Percentiles rank a stretch among this genome's conserved stretches.
These are phyloP conservation scores for Etheostoma cragini DNA, from an alignment of 2,113 vertebrate species.

Conservation along the genomic window DNA sequence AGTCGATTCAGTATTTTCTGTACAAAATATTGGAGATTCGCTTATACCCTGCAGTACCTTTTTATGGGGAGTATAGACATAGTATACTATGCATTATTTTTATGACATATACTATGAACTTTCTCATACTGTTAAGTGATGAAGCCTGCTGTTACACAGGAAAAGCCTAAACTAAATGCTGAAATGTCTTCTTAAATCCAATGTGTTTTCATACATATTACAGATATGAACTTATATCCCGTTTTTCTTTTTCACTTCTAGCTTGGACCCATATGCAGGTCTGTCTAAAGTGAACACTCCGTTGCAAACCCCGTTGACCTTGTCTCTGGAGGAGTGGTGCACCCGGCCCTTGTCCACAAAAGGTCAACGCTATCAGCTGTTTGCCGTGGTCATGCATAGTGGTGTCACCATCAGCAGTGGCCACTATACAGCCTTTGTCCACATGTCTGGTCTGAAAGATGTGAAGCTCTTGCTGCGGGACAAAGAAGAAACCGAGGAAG, in stretches of 20 bases:
- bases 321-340: conserved; percentile 97
- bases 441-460: conserved; percentile 88
- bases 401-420: conserved; percentile 97
- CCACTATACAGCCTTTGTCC: conserved; percentile 95
- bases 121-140: too few species aligned
- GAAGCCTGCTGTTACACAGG: too few species aligned
- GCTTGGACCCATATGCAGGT: conserved; percentile 93
- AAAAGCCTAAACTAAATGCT: too few species aligned
- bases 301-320: conserved; percentile 89
- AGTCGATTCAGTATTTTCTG: background rate
- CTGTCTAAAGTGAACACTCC: conserved; percentile 98
- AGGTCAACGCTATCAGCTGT: conserved; percentile 91
- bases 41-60: too few species aligned
- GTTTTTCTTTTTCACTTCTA: conserved; percentile 56
- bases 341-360: conserved; percentile 84
- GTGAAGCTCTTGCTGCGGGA: conserved; percentile 70
- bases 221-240: background rate
- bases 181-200: too few species aligned
- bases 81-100: too few species aligned
- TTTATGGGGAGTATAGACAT: too few species aligned
- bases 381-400: conserved; percentile 98
- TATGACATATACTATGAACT: too few species aligned
- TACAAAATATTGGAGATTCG: background rate
- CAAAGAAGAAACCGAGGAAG: conserved; percentile 51
- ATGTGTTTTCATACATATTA: too few species aligned